A percentile compares a stretch with the other conserved stretches of the same genome.
These are phyloP conservation scores for Miniopterus natalensis DNA, from an alignment of 2,113 vertebrate genomes.

Conservation along the genomic window DNA sequence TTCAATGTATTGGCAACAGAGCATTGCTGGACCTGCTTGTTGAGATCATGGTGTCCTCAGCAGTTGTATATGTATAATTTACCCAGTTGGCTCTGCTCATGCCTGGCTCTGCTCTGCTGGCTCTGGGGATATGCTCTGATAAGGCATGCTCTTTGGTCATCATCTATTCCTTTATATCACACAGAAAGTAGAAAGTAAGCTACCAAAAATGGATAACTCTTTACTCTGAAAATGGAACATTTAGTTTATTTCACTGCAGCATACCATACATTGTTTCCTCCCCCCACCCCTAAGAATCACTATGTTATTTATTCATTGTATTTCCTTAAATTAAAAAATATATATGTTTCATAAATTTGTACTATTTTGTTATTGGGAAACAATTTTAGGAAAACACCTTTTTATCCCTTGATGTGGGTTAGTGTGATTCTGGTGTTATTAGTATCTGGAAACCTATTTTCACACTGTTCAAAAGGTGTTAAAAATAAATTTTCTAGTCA, in stretches of 20 bases:
- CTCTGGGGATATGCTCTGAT: background rate
- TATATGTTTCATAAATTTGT: background rate
- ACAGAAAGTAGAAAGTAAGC: background rate
- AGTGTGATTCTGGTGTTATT: background rate
- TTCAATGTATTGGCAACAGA: background rate
- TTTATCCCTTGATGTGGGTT: background rate
- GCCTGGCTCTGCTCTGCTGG: no score
- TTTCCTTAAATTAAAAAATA: conserved; percentile 24
- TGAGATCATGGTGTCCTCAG: background rate
- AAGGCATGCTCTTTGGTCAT: background rate
- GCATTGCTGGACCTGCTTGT: background rate
- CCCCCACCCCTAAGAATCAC: background rate
- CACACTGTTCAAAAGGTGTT: conserved; percentile 5
- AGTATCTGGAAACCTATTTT: conserved; percentile 41
- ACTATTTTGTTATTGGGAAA: background rate
- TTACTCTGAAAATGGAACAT: background rate
- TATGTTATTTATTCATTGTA: background rate
- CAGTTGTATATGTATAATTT: no score
- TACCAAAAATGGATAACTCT: background rate
- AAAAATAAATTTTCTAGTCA: conserved; percentile 38
- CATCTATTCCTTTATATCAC: background rate
- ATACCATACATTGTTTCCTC: background rate
- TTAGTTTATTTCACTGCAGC: background rate
- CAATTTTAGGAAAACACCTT: background rate
- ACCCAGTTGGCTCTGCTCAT: background rate